phyloP scores from a whole-genome alignment of 2,113 vertebrate genomes.

The Mohoua ochrocephala region DNA sequence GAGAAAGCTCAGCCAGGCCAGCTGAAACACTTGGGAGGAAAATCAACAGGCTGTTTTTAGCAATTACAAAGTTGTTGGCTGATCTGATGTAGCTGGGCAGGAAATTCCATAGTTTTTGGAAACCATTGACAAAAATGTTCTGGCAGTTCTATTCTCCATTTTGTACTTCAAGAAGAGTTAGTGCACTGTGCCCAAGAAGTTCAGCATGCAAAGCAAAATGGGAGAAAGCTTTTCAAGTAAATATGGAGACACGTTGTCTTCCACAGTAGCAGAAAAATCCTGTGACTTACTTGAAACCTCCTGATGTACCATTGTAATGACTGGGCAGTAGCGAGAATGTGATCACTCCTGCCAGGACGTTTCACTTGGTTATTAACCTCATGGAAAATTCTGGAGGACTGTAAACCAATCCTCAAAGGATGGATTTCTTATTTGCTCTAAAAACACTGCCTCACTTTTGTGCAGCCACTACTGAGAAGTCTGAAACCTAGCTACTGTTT shows the following conservation, averaged over 20 bases:
- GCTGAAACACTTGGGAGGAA: conserved; percentile 50
- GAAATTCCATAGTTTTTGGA: conserved; percentile 59
- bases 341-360: not conserved
- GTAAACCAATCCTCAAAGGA: conserved; percentile 44
- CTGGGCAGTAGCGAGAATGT: not conserved
- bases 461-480: conserved; percentile 5
- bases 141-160: conserved; percentile 18
- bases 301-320: not conserved
- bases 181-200: conserved; percentile 18
- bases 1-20: conserved; percentile 48
- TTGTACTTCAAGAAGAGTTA: conserved; percentile 57
- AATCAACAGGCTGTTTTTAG: conserved; percentile 57
- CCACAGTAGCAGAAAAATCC: not conserved
- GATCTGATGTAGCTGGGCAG: conserved; percentile 42
- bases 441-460: conserved; percentile 18
- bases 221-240: not conserved
- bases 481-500: conserved; percentile 42
- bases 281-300: not conserved
- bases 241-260: not conserved
- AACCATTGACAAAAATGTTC: conserved; percentile 49
- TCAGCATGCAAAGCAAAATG: conserved; percentile 18
- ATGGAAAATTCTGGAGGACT: conserved; percentile 31
- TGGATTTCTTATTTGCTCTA: conserved; percentile 42
- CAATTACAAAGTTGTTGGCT: conserved; percentile 54
- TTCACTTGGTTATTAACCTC: conserved; percentile 15